A percentile compares a stretch with the other conserved stretches of the same genome.
These are phyloP conservation scores for Hydrozoanthus tunicans DNA, from an alignment of 64 coral and sea anemone genomes.

Conservation along the genomic window DNA sequence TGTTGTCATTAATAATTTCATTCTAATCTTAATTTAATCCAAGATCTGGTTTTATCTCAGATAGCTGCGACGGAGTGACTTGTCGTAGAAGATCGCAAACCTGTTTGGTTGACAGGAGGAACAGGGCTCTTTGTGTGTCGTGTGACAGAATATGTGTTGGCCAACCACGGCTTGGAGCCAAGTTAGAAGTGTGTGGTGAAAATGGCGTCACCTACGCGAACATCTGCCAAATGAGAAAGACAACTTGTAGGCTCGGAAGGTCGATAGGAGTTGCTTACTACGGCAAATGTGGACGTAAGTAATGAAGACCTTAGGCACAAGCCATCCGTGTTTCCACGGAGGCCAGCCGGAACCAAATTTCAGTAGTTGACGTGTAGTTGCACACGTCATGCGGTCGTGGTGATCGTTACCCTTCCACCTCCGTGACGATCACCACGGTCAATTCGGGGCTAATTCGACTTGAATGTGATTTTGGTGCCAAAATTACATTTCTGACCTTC, in stretches of 20 bases:
- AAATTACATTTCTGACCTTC: no score
- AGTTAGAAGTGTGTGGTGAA: slow-evolving; percentile 50
- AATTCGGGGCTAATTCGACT: neutral
- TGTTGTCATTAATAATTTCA: neutral
- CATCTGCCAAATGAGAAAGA: slow-evolving; percentile 56
- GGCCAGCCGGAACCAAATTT: no score
- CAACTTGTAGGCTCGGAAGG: slow-evolving; percentile 69
- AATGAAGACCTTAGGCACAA: neutral
- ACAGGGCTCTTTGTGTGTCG: slow-evolving; percentile 45
- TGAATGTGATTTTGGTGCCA: neutral
- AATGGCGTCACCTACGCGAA: slow-evolving; percentile 63
- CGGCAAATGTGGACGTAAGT: slow-evolving; percentile 65
- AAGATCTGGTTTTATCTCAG: neutral
- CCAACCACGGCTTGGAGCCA: neutral
- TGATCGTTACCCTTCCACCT: no score
- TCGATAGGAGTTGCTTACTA: slow-evolving; percentile 82
- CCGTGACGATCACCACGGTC: neutral
- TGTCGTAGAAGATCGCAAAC: slow-evolving; percentile 41
- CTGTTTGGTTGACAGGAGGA: slow-evolving; percentile 62
- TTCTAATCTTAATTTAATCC: neutral
- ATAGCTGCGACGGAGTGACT: slow-evolving; percentile 42
- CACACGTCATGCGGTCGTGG: no score
- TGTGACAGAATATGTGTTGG: neutral
- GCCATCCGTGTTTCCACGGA: no score
- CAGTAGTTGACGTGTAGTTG: no score